A percentile compares a stretch with the other conserved stretches of the same genome.
Conservation (phyloP, 1,140 invertebrate genomes). For the Aphis gossypii region DNA sequence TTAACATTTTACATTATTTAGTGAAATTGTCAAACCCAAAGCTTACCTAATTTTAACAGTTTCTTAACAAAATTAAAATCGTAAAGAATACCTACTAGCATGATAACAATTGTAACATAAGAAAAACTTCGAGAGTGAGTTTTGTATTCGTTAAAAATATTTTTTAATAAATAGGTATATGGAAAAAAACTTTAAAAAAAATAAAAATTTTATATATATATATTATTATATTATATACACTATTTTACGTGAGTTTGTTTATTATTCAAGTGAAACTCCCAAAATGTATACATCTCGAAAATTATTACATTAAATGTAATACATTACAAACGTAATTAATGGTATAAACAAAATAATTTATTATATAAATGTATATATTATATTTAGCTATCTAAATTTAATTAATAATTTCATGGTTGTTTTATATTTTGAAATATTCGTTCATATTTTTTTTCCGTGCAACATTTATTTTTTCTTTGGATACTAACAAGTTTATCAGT, state of each 20-base stretch:
- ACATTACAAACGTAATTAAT: neutral
- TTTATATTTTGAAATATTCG: conserved; percentile 26
- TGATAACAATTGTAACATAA: no score
- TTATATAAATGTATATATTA: neutral
- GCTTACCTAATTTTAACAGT: no score
- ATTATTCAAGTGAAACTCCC: neutral
- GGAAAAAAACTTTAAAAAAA: no score
- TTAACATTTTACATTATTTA: no score
- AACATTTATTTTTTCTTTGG: conserved; percentile 26
- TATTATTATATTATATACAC: neutral
- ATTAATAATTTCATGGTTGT: conserved; percentile 5
- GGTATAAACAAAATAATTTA: neutral
- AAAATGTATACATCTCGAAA: neutral
- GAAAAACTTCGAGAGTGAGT: no score
- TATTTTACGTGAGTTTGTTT: neutral
- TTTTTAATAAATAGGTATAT: no score
- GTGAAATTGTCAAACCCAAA: no score
- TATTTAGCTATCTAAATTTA: conserved; percentile 8
- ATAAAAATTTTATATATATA: neutral
- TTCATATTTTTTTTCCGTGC: conserved; percentile 7
- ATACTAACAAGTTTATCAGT: conserved; percentile 49
- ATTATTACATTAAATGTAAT: neutral
- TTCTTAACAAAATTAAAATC: no score
- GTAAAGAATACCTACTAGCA: no score
- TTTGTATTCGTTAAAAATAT: no score